These are phyloP conservation scores for Melanotaenia duboulayi DNA, from an alignment of 2,113 vertebrate species.

Conservation along the genomic window DNA sequence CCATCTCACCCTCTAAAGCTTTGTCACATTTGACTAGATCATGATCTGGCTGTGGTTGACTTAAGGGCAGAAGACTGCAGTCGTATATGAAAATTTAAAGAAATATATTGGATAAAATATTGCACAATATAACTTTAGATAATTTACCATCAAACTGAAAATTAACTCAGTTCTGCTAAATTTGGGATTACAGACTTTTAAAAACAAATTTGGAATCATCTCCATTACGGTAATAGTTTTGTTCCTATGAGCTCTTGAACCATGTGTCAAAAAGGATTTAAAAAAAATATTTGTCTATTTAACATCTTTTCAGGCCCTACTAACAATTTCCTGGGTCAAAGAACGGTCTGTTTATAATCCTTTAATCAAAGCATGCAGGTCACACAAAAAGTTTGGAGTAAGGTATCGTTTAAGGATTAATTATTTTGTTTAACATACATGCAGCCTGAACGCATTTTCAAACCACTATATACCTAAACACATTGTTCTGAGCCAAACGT, in stretches of 20 bases:
- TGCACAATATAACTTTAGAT: not conserved
- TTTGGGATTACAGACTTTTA: not conserved
- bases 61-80: constrained; percentile 71
- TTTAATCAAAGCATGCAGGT: constrained; percentile 47
- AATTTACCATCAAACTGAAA: not conserved
- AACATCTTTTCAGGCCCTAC: constrained; percentile 50
- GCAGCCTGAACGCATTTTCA: constrained; percentile 67
- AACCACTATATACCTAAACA: constrained; percentile 68
- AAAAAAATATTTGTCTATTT: constrained; percentile 37
- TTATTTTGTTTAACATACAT: constrained; percentile 67
- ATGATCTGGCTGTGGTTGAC: constrained; percentile 82
- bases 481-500: constrained; percentile 70
- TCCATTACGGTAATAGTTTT: not conserved
- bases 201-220: not conserved
- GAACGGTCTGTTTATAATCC: constrained; percentile 39
- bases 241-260: constrained; percentile 26
- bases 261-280: constrained; percentile 3
- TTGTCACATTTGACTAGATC: constrained; percentile 84
- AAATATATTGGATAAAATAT: constrained; percentile 10
- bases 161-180: not conserved
- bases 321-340: constrained; percentile 71
- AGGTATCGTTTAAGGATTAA: constrained; percentile 66
- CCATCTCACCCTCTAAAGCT: constrained; percentile 73
- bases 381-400: constrained; percentile 38
- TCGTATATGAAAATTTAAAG: constrained; percentile 67